Conservation (phyloP, 2,888 invertebrate genomes). For the Polymixis lichenea region DNA sequence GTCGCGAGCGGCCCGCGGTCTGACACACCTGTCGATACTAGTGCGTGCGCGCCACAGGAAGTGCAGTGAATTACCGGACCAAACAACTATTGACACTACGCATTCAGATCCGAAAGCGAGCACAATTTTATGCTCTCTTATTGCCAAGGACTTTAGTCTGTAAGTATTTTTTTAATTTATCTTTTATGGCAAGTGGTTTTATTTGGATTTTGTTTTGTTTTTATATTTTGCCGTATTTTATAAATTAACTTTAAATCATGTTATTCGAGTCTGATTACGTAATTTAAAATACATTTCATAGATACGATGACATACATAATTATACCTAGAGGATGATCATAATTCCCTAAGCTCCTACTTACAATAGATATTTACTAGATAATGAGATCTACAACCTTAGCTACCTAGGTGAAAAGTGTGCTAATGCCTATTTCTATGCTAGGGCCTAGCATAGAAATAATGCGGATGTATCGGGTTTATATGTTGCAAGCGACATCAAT, state of each 20-base stretch:
- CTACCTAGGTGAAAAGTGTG: slow-evolving; percentile 54
- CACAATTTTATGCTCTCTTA: slow-evolving; percentile 54
- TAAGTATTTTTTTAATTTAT: slow-evolving; percentile 32
- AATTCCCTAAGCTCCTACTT: background rate
- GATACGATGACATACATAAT: background rate
- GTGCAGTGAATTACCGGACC: slow-evolving; percentile 84
- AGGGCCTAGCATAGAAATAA: slow-evolving; percentile 32
- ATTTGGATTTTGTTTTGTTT: background rate
- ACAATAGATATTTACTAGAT: background rate
- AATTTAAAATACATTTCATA: background rate
- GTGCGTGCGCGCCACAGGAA: slow-evolving; percentile 78
- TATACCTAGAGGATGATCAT: background rate
- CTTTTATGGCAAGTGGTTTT: slow-evolving; percentile 5
- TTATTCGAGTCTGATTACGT: background rate
- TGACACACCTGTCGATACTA: slow-evolving; percentile 71
- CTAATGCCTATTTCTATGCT: slow-evolving; percentile 52
- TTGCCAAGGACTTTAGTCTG: slow-evolving; percentile 62
- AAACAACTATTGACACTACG: slow-evolving; percentile 67
- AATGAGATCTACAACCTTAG: slow-evolving; percentile 22
- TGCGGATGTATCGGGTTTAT: slow-evolving; percentile 64
- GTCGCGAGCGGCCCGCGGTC: slow-evolving; percentile 73
- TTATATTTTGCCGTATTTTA: background rate
- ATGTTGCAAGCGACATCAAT: slow-evolving; percentile 54
- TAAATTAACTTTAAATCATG: background rate
- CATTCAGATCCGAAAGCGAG: slow-evolving; percentile 75